A percentile compares a stretch with the other conserved stretches of the same genome.
Conservation (phyloP, 2,113 vertebrate species). For the Chelonoidis abingdonii region DNA sequence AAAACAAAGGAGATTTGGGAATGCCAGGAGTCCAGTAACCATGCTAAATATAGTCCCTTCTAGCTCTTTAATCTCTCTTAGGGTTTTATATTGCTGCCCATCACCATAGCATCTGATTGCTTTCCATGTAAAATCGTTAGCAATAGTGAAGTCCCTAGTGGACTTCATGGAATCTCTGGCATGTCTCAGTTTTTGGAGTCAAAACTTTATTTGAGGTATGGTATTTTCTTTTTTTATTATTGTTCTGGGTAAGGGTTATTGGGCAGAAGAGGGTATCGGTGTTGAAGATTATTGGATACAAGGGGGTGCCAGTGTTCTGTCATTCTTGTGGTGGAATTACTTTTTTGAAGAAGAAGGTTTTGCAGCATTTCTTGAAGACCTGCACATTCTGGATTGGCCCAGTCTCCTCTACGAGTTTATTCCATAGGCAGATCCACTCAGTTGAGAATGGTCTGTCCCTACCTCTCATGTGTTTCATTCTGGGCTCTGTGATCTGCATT, state of each 20-base stretch:
- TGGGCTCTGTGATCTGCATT: not conserved
- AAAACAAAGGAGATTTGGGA: conserved; percentile 3
- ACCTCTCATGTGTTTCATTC: not conserved
- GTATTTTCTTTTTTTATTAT: not conserved
- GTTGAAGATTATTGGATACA: not conserved
- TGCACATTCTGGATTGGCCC: not conserved
- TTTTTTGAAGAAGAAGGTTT: not conserved
- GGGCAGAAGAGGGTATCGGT: not conserved
- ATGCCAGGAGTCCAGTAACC: not conserved
- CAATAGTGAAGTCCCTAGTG: not conserved
- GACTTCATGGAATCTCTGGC: not conserved
- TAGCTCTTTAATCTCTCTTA: not conserved
- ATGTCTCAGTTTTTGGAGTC: not conserved
- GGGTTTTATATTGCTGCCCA: not conserved
- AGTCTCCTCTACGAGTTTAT: not conserved
- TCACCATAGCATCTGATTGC: not conserved
- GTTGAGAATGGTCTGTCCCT: not conserved
- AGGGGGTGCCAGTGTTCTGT: not conserved
- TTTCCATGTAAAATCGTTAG: not conserved
- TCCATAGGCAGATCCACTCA: not conserved
- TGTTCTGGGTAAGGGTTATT: not conserved
- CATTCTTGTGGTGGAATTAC: not conserved
- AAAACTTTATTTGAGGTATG: not conserved
- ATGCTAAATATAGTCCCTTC: not conserved
- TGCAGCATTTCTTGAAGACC: not conserved